phyloP scores from a whole-genome alignment of 2,797 vertebrate species.

The Anniella stebbinsi region DNA sequence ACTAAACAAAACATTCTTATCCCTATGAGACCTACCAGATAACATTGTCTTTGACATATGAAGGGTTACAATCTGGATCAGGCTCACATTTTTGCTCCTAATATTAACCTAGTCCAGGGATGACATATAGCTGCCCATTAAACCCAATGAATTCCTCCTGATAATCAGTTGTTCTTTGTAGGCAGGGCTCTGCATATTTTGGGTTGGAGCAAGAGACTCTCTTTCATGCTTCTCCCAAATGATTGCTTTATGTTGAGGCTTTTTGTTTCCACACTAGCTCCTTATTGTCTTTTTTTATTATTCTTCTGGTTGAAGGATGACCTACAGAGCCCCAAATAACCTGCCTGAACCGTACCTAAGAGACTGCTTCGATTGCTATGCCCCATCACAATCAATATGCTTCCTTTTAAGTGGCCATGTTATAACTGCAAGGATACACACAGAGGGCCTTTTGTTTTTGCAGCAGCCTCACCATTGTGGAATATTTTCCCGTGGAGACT shows the following conservation, averaged over 20 bases:
- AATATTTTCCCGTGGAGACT: background rate
- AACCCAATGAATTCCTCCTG: background rate
- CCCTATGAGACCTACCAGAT: background rate
- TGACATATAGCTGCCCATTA: background rate
- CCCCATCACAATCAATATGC: background rate
- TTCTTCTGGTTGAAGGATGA: background rate
- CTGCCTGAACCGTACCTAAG: background rate
- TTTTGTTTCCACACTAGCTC: background rate
- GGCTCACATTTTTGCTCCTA: background rate
- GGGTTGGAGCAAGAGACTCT: background rate
- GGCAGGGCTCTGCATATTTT: background rate
- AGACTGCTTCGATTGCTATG: background rate
- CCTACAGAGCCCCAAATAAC: background rate
- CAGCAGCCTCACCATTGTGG: no score
- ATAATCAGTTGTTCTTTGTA: background rate
- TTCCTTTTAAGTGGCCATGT: background rate
- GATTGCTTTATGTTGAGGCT: background rate
- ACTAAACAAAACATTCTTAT: no score
- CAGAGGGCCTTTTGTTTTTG: background rate
- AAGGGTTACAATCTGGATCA: background rate
- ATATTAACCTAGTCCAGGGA: background rate
- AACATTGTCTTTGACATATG: no score
- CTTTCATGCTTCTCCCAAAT: background rate
- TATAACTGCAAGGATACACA: background rate
- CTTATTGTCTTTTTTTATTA: background rate